Evolutionary conservation across 2,113 vertebrate genomes (phyloP).

Genomic region (Hoplias malabaricus): DNA sequence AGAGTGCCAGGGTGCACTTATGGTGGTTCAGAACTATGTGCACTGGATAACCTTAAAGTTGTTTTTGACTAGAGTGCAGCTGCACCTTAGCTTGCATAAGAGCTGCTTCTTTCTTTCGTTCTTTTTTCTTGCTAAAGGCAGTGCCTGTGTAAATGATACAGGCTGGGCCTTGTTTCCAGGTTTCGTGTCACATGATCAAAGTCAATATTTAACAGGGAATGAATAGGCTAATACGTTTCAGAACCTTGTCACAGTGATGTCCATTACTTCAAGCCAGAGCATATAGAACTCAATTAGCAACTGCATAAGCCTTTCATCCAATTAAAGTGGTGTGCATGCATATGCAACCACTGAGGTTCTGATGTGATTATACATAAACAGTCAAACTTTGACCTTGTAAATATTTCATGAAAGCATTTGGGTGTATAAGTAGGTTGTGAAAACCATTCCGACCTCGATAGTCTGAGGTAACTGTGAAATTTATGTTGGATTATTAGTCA

Average conservation of each 20-base stretch:
- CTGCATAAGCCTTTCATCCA: not conserved
- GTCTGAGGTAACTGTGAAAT: no score
- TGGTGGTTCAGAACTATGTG: slow-evolving; percentile 7
- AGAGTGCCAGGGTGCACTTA: not conserved
- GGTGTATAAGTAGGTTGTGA: no score
- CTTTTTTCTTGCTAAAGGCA: not conserved
- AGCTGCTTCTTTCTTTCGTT: not conserved
- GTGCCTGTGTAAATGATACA: no score
- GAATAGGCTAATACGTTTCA: slow-evolving; percentile 18
- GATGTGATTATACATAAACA: no score
- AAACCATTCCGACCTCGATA: no score
- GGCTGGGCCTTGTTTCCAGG: not conserved
- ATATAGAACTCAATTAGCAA: not conserved
- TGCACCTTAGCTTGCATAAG: not conserved
- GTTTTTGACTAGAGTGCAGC: not conserved
- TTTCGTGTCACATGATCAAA: not conserved
- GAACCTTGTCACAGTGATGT: slow-evolving; percentile 2
- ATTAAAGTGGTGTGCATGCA: not conserved
- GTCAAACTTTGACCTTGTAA: no score
- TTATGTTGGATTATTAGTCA: no score
- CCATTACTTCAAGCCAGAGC: slow-evolving; percentile 17
- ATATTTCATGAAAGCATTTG: no score
- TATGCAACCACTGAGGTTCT: no score
- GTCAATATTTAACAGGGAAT: slow-evolving; percentile 30
- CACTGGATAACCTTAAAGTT: not conserved